Conservation (phyloP, 2,888 invertebrate genomes). For the Gastrophysa polygoni region DNA sequence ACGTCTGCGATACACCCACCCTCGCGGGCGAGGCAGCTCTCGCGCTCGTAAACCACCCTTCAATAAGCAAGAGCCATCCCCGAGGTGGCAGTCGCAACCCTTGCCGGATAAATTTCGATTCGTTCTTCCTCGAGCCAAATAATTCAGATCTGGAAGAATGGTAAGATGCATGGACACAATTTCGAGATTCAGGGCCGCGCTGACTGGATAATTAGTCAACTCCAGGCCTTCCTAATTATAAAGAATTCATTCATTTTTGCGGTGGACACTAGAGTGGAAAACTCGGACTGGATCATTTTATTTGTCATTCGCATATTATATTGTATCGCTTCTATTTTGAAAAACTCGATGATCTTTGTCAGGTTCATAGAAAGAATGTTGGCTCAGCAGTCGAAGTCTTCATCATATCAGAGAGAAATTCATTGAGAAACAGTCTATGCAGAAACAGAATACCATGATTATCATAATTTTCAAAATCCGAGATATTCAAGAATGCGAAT, state of each 20-base stretch:
- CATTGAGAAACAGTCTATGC: no score
- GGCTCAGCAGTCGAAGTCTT: no score
- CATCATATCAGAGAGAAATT: no score
- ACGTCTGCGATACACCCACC: not conserved
- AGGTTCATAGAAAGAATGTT: no score
- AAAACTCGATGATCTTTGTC: no score
- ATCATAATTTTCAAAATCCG: no score
- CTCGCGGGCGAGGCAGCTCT: not conserved
- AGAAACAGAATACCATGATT: no score
- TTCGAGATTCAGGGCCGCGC: slow-evolving; percentile 43
- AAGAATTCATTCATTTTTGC: slow-evolving; percentile 32
- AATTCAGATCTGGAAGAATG: slow-evolving; percentile 30
- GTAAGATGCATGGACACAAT: slow-evolving; percentile 44
- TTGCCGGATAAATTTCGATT: not conserved
- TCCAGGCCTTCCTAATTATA: slow-evolving; percentile 34
- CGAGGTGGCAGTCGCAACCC: not conserved
- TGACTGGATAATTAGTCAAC: slow-evolving; percentile 46
- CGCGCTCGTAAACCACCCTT: not conserved
- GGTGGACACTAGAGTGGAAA: no score
- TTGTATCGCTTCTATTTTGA: no score
- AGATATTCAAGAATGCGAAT: no score
- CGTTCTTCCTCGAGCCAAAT: slow-evolving; percentile 18
- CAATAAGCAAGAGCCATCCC: not conserved
- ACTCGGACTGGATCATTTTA: no score
- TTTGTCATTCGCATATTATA: no score